Conservation (phyloP, 2,113 vertebrate genomes). For the Xenotilapia leptura region DNA sequence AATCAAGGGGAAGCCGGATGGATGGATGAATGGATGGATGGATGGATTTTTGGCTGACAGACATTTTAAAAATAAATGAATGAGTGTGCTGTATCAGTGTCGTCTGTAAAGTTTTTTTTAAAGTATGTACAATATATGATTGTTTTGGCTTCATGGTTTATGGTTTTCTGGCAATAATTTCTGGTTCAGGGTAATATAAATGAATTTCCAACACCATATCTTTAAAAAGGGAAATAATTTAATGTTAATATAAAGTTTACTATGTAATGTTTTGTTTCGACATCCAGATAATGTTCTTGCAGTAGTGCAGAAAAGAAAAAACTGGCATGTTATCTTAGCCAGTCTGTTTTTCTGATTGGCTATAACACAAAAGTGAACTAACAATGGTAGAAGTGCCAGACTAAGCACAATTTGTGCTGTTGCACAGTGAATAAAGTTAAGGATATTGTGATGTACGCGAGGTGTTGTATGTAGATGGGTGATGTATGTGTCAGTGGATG, state of each 20-base stretch:
- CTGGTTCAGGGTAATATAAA: not conserved
- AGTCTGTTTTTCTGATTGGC: not conserved
- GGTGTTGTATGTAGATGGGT: not conserved
- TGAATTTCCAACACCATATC: not conserved
- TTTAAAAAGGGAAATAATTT: not conserved
- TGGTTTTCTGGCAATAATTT: not conserved
- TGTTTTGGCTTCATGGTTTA: not conserved
- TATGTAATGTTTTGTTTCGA: not conserved
- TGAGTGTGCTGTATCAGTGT: not conserved
- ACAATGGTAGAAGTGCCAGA: not conserved
- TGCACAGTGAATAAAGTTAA: not conserved
- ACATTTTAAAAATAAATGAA: not conserved
- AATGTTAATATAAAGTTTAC: not conserved
- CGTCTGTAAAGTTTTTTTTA: not conserved
- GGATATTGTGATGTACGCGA: not conserved
- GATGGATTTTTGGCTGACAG: not conserved
- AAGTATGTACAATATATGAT: not conserved
- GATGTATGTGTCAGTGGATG: not conserved
- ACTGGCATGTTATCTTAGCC: not conserved
- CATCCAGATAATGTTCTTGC: not conserved
- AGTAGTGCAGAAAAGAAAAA: not conserved
- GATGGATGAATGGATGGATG: not conserved
- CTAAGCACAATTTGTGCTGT: not conserved
- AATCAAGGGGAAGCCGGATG: not conserved
- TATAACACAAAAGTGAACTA: not conserved